phyloP scores from a whole-genome alignment of 2,797 vertebrate species.

The Sebastes goodei region DNA sequence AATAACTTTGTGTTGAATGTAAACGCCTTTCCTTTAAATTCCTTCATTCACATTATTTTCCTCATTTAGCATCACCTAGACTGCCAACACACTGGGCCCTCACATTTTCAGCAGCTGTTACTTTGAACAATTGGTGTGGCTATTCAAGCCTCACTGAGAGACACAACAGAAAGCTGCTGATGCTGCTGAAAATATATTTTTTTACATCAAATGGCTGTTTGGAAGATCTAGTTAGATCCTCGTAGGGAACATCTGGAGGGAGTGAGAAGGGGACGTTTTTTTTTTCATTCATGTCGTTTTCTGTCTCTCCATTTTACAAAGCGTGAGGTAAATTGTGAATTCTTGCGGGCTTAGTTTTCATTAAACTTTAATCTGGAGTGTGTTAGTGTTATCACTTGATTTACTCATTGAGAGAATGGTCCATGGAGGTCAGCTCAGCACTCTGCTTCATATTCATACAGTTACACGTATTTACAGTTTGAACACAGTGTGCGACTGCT shows the following conservation, averaged over 20 bases:
- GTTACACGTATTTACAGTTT: too few relatives aligned
- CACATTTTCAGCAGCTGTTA: conserved; percentile 24
- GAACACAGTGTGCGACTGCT: too few relatives aligned
- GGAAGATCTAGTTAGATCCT: conserved; percentile 5
- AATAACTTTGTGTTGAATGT: background rate
- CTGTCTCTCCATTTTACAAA: background rate
- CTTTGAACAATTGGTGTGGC: conserved; percentile 30
- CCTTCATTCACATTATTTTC: background rate
- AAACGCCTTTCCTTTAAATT: background rate
- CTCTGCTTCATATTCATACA: too few relatives aligned
- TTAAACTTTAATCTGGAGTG: background rate
- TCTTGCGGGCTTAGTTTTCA: background rate
- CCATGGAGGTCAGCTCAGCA: background rate
- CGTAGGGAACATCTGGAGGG: background rate
- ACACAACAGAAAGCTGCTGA: conserved; percentile 39
- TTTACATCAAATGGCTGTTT: conserved; percentile 33
- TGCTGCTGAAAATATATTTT: conserved; percentile 14
- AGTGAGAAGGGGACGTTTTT: background rate
- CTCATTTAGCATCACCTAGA: conserved; percentile 13
- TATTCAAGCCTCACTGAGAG: background rate
- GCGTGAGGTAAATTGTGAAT: background rate
- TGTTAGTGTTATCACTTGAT: conserved; percentile 1
- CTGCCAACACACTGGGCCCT: conserved; percentile 7
- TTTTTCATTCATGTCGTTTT: background rate
- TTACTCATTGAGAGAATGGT: background rate